Conservation (phyloP, 2,888 invertebrate genomes). For the Microplitis manilae region DNA sequence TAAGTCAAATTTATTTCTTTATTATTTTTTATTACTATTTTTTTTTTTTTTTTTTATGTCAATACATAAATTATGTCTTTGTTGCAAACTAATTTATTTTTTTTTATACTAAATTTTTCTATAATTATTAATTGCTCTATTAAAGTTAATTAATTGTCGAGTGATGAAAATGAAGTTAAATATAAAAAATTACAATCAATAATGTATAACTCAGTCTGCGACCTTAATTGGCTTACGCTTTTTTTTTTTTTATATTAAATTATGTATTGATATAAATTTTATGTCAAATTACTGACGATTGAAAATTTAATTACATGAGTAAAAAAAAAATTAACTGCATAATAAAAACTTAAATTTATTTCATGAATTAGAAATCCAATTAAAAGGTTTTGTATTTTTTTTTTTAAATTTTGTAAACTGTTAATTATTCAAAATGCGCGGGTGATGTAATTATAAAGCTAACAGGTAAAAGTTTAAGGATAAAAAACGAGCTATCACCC, state of each 20-base stretch:
- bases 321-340: not conserved
- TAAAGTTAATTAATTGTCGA: not conserved
- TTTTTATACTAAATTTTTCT: not conserved
- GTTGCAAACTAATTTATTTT: too few species aligned
- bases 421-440: not conserved
- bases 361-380: not conserved
- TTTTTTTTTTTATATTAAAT: not conserved
- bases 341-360: not conserved
- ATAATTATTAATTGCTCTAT: not conserved
- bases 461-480: not conserved
- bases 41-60: not conserved
- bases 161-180: not conserved
- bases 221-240: not conserved
- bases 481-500: not conserved
- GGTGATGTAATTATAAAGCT: not conserved
- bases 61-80: not conserved
- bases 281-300: not conserved
- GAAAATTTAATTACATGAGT: not conserved
- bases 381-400: too few species aligned
- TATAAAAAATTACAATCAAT: not conserved
- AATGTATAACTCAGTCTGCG: not conserved
- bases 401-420: not conserved
- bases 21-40: not conserved
- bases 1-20: constrained; percentile 38
- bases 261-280: not conserved